phyloP scores from a whole-genome alignment of 1,140 invertebrate genomes.

The Ericerus pela region DNA sequence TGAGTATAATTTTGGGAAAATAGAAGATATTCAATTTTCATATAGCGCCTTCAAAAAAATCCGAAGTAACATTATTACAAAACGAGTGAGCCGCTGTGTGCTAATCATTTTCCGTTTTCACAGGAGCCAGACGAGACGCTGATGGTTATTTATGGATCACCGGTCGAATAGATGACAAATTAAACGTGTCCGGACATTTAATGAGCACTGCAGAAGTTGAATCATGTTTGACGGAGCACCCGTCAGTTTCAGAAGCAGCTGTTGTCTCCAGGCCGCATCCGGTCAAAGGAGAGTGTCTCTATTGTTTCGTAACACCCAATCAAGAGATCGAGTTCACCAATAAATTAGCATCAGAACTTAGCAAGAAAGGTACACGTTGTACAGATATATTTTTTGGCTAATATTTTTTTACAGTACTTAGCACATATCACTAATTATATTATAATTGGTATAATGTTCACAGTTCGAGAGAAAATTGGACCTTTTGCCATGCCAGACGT shows the following conservation, averaged over 20 bases:
- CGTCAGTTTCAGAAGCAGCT: slow-evolving; percentile 75
- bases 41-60: too few relatives aligned
- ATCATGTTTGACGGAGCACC: slow-evolving; percentile 72
- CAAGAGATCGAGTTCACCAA: slow-evolving; percentile 53
- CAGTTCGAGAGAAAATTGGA: slow-evolving; percentile 82
- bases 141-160: slow-evolving; percentile 97
- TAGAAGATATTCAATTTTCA: too few relatives aligned
- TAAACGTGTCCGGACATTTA: slow-evolving; percentile 94
- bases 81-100: too few relatives aligned
- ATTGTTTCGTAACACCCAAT: slow-evolving; percentile 87
- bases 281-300: slow-evolving; percentile 90
- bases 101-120: too few relatives aligned
- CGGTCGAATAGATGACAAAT: slow-evolving; percentile 92
- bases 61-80: too few relatives aligned
- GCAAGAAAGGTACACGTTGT: slow-evolving; percentile 42
- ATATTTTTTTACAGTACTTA: too few relatives aligned
- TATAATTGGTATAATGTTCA: background rate
- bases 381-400: background rate
- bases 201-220: slow-evolving; percentile 95
- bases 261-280: slow-evolving; percentile 85
- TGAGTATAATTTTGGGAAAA: too few relatives aligned
- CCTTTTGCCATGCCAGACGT: slow-evolving; percentile 91
- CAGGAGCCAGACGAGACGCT: slow-evolving; percentile 72
- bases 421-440: too few relatives aligned
- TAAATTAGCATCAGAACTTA: slow-evolving; percentile 56